Evolutionary conservation across 2,797 vertebrate genomes (phyloP), one percentile per base, ranked within the genome.

Genomic region (Silurus aristotelis): DNA sequence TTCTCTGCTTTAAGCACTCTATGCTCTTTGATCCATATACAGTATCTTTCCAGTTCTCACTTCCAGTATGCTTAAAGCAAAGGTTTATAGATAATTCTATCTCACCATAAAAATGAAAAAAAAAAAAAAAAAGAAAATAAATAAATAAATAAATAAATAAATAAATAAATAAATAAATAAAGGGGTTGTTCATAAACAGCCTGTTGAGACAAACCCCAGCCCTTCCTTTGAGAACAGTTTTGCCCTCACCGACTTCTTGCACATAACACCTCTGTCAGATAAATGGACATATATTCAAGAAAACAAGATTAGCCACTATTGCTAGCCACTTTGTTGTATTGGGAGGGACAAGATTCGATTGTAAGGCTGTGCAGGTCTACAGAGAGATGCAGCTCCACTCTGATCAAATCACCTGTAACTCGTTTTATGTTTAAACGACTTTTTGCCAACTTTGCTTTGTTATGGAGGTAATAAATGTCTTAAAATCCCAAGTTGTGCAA

Each of bases 51-150:
- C 75, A 86, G 85, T 89, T 72, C 22, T 19, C 72, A 61, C 25
- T 78, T 76, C 80, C 77, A 75, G 56, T 78, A 84, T 84, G 77
- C 70, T 80, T 25, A 80, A 81, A 85, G 70, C 70, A 66, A 75
- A 85, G 76, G 31, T 63, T 85, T 63, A 27, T 58, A 46, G 64
- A 75, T 64, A 64, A 75, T 77, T 73, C 68, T 67, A 67, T 64
- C 71, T 73, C 61, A 82, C 25, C 55, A 64, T 3, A 10, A 73
- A 25, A 52, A 38, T 38, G 20, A 27, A 52, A 73, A 80, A 64
- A 43, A 73, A 19, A 60, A 61, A 48, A 70, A 31, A n/a, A n/a
- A n/a, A n/a, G n/a, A n/a, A n/a, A 38, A 38, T 38, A 10, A 58
- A 58, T 31, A 2, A 31, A 31, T 31, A 31, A 31, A 31, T 31